Evolutionary conservation across 2,888 invertebrate genomes (phyloP).

Genomic region (Spatulosminthurus flaviceps): DNA sequence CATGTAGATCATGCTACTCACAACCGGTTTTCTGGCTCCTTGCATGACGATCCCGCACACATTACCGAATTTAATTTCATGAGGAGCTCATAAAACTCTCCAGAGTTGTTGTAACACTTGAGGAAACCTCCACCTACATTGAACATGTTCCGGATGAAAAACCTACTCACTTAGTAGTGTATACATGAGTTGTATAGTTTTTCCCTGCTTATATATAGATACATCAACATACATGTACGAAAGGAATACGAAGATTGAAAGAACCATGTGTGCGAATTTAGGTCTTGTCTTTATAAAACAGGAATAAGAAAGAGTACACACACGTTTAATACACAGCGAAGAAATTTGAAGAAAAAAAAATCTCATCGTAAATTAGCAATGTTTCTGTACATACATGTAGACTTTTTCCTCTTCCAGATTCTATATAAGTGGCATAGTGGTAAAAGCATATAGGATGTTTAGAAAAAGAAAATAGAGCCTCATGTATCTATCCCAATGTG

Average conservation of each 20-base stretch:
- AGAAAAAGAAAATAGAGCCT: no score
- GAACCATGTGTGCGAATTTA: constrained; percentile 26
- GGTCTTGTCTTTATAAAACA: not conserved
- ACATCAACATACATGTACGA: no score
- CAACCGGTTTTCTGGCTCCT: constrained; percentile 8
- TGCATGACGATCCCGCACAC: constrained; percentile 14
- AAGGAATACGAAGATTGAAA: not conserved
- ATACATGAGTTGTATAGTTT: no score
- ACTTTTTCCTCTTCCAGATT: not conserved
- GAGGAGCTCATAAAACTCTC: constrained; percentile 31
- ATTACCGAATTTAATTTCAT: constrained; percentile 34
- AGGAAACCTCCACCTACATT: constrained; percentile 18
- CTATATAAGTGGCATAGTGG: not conserved
- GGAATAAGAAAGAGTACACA: not conserved
- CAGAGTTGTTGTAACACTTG: constrained; percentile 12
- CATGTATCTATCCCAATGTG: no score
- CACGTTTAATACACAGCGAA: not conserved
- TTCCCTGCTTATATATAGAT: no score
- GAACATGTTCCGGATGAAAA: not conserved
- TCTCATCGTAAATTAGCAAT: constrained; percentile 11
- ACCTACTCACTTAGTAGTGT: no score
- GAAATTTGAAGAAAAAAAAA: constrained; percentile 4
- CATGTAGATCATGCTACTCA: not conserved
- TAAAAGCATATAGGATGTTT: no score
- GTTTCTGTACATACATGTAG: constrained; percentile 5